Percentiles rank a stretch among this genome's conserved stretches.
These are phyloP conservation scores for Drosophila grimshawi DNA, from an alignment of 1,140 invertebrate genomes.

Conservation along the genomic window DNA sequence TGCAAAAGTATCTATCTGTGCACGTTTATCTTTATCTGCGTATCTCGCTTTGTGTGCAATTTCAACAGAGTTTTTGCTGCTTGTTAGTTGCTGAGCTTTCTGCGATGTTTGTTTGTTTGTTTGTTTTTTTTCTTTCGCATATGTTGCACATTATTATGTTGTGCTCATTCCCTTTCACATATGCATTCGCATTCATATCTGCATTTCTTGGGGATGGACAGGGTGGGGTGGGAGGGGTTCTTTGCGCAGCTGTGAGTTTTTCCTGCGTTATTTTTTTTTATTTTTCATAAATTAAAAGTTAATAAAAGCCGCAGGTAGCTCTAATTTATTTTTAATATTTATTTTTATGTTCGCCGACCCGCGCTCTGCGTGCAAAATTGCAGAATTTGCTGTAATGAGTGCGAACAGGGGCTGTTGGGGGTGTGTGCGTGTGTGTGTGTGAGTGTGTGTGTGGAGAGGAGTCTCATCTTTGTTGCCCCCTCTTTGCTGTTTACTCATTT, in stretches of 20 bases:
- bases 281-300: constrained; percentile 77
- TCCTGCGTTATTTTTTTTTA: constrained; percentile 41
- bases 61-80: constrained; percentile 29
- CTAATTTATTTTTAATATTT: constrained; percentile 81
- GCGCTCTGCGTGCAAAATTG: constrained; percentile 63
- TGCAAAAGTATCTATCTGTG: not conserved
- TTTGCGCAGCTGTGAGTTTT: constrained; percentile 32
- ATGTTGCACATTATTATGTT: constrained; percentile 42
- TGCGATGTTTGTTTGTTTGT: constrained; percentile 9
- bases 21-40: constrained; percentile 18
- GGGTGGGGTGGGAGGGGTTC: not conserved
- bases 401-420: not conserved
- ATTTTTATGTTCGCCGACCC: constrained; percentile 61
- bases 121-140: constrained; percentile 45
- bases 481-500: constrained; percentile 67
- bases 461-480: constrained; percentile 31
- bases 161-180: constrained; percentile 15
- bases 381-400: constrained; percentile 22
- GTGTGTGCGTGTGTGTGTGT: too few species aligned
- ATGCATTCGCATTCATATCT: constrained; percentile 14
- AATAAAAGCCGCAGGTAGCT: constrained; percentile 73
- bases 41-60: constrained; percentile 16
- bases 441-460: constrained; percentile 10
- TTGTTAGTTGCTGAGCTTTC: constrained; percentile 11
- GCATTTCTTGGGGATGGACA: not conserved